phyloP scores from a whole-genome alignment of 2,113 vertebrate genomes.

The Calypte anna region DNA sequence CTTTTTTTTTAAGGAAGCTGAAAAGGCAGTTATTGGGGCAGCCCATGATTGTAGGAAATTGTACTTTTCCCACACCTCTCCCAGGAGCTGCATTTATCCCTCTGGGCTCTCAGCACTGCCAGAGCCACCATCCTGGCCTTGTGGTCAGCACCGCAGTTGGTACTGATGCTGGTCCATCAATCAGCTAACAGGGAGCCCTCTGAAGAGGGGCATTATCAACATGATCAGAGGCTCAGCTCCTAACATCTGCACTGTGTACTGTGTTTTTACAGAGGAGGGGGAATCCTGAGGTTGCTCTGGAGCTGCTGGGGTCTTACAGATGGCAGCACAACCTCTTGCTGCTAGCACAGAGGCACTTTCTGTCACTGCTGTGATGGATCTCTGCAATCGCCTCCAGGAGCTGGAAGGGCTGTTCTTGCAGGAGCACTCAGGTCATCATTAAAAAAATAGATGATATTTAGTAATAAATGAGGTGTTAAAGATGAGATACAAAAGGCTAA shows the following conservation, averaged over 20 bases:
- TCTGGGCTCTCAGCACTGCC: background rate
- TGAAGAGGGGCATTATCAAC: background rate
- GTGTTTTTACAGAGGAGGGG: background rate
- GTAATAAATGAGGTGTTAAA: slow-evolving; percentile 70
- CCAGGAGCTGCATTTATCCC: background rate
- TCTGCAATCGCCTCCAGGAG: background rate
- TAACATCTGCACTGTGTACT: background rate
- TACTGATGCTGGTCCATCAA: background rate
- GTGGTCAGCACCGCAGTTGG: background rate
- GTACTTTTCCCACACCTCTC: background rate
- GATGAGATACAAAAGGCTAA: slow-evolving; percentile 44
- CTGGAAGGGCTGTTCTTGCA: slow-evolving; percentile 43
- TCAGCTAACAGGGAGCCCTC: background rate
- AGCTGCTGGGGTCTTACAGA: slow-evolving; percentile 9
- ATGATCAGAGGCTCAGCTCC: background rate
- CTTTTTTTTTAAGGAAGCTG: background rate
- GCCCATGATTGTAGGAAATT: background rate
- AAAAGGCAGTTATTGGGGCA: background rate
- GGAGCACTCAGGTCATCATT: slow-evolving; percentile 14
- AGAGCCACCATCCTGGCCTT: background rate
- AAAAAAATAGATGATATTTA: slow-evolving; percentile 63
- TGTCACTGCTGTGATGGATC: background rate
- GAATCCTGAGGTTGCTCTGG: background rate
- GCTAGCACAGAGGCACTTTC: background rate
- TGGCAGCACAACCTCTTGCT: background rate